Evolutionary conservation across 2,888 invertebrate genomes (phyloP).

Genomic region (Dasypogon diadema): DNA sequence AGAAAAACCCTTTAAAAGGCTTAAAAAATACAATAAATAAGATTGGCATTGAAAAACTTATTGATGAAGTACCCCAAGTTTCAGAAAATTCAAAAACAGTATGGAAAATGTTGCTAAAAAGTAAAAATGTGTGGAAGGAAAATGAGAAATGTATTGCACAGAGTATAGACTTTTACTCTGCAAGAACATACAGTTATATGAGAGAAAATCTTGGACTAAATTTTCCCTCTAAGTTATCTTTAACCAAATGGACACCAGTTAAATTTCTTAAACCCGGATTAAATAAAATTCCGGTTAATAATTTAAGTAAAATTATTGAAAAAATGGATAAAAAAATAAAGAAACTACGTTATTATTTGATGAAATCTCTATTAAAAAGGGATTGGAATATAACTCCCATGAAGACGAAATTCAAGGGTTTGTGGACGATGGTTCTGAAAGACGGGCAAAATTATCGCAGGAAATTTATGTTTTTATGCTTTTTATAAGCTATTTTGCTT

Average conservation of each 20-base stretch:
- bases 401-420: too few species aligned
- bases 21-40: too few species aligned
- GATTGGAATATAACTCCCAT: not conserved
- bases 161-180: constrained; percentile 46
- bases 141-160: constrained; percentile 25
- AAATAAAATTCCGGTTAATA: constrained; percentile 1
- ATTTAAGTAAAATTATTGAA: constrained; percentile 10
- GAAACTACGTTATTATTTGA: constrained; percentile 48
- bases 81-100: constrained; percentile 2
- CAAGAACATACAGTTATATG: constrained; percentile 32
- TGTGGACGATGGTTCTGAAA: too few species aligned
- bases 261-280: constrained; percentile 39
- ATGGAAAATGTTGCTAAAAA: constrained; percentile 13
- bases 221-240: constrained; percentile 41
- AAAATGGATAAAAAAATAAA: constrained; percentile 33
- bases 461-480: too few species aligned
- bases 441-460: too few species aligned
- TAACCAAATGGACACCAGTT: constrained; percentile 43
- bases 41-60: not conserved
- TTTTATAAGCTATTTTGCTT: too few species aligned
- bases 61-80: not conserved
- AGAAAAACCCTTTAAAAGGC: too few species aligned
- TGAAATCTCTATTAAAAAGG: constrained; percentile 44
- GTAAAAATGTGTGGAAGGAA: constrained; percentile 6
- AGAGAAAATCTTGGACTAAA: constrained; percentile 38